Evolutionary conservation across 2,888 invertebrate genomes (phyloP), one percentile per base, ranked within the genome.

Genomic region (Trilocha varians): DNA sequence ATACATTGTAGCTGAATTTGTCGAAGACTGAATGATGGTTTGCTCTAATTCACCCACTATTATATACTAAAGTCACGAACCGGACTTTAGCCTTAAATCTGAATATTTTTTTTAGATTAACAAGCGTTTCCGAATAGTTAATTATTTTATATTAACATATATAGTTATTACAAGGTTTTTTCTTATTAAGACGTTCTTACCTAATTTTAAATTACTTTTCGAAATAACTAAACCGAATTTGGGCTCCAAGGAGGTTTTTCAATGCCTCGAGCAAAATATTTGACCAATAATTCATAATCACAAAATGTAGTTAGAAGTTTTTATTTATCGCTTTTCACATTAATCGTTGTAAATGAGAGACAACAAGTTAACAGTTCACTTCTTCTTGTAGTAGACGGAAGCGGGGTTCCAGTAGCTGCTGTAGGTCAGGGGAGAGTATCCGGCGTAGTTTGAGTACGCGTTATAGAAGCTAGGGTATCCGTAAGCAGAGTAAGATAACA

Each of bases 51-150:
- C 42, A 39, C 11, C 36, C 13, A 35, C 32, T 39, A 44, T 54
- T 59, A 47, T 59, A 59, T 59, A 59, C 41, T 35, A 44, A 36
- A 37, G 25, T 36, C 39, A 43, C 48, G 50, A 55, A 57, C 53
- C 50, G 59, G 55, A 53, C 46, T 32, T 13, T 13, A 41, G 45
- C 44, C 38, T 39, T 44, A 53, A 46, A 40, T 48, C 45, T 42
- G 37, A 43, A 37, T 16, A 32, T 42, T 17, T 13, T 41, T 17
- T 38, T 44, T 40, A 36, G 32, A 14, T n/a, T n/a, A n/a, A n/a
- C n/a, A n/a, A n/a, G n/a, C n/a, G n/a, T n/a, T n/a, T n/a, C n/a
- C n/a, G n/a, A n/a, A n/a, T n/a, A n/a, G n/a, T n/a, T n/a, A n/a
- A n/a, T n/a, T n/a, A n/a, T n/a, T n/a, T n/a, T n/a, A n/a, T n/a